Conservation (phyloP, 2,797 vertebrate genomes). For the Chaenodraco wilsoni region DNA sequence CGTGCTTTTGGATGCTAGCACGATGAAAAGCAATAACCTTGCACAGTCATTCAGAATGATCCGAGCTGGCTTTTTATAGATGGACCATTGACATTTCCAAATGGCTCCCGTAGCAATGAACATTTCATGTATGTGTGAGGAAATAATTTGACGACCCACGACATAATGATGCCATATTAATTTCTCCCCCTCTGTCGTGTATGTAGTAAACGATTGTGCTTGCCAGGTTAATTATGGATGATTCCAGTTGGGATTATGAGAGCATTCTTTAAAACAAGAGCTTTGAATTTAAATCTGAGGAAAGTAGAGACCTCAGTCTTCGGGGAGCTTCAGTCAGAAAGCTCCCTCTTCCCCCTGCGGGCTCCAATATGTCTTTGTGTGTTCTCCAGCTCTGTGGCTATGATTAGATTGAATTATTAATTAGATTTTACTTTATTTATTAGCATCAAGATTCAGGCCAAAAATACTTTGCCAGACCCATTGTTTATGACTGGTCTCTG, state of each 20-base stretch:
- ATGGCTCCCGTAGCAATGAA: conserved; percentile 46
- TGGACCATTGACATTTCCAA: conserved; percentile 59
- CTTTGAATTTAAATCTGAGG: conserved; percentile 74
- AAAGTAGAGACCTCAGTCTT: conserved; percentile 71
- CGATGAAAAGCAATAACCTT: conserved; percentile 46
- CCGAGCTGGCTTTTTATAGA: conserved; percentile 34
- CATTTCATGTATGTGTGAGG: conserved; percentile 48
- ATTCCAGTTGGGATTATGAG: conserved; percentile 63
- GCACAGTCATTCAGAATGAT: conserved; percentile 49
- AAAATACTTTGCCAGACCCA: conserved; percentile 48
- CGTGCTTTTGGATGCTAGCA: conserved; percentile 31
- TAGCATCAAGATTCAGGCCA: conserved; percentile 69
- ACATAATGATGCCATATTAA: conserved; percentile 31
- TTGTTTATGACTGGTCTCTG: conserved; percentile 52
- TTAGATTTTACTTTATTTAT: conserved; percentile 83
- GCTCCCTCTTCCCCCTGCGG: conserved; percentile 65
- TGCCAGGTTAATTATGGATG: conserved; percentile 69
- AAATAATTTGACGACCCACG: conserved; percentile 44
- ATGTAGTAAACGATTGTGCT: conserved; percentile 55
- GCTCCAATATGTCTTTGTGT: conserved; percentile 82
- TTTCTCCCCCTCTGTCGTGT: conserved; percentile 41
- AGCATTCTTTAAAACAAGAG: conserved; percentile 74
- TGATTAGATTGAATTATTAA: conserved; percentile 83
- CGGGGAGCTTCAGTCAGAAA: conserved; percentile 72
- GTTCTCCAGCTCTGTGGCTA: conserved; percentile 77